Evolutionary conservation across 2,113 vertebrate genomes (phyloP).

Genomic region (Equus przewalskii): DNA sequence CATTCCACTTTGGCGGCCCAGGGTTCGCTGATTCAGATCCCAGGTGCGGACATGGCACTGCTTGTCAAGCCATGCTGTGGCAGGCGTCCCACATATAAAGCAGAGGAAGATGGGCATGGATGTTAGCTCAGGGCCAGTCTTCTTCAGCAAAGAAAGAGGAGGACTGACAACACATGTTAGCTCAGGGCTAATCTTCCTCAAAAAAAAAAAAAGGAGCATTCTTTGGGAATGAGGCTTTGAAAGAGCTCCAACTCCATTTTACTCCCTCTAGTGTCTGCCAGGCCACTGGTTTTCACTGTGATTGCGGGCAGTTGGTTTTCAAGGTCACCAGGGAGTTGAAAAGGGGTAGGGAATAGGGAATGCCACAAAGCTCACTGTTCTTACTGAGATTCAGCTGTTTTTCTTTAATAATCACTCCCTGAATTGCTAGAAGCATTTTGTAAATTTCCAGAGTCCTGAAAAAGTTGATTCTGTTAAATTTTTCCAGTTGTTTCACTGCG

Average conservation of each 20-base stretch:
- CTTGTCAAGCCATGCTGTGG: too few relatives aligned
- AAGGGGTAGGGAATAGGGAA: neutral
- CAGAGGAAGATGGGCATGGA: too few relatives aligned
- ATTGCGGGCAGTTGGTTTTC: neutral
- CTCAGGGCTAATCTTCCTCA: too few relatives aligned
- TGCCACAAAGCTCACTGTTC: neutral
- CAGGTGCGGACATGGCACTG: too few relatives aligned
- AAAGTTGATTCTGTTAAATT: neutral
- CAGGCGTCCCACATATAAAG: too few relatives aligned
- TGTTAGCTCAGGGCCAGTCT: too few relatives aligned
- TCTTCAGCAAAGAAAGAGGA: too few relatives aligned
- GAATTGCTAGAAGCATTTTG: neutral
- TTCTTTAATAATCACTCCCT: neutral
- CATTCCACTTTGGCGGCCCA: too few relatives aligned
- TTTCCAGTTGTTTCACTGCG: neutral
- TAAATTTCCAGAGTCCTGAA: neutral
- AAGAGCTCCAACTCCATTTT: neutral
- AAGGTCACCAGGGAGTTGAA: neutral
- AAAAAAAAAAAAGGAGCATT: neutral
- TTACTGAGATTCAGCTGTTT: neutral
- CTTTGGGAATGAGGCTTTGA: constrained; percentile 7
- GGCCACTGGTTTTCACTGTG: neutral
- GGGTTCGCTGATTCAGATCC: too few relatives aligned
- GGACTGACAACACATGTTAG: too few relatives aligned
- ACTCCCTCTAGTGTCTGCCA: neutral